These are phyloP conservation scores for Drosophila planitibia DNA, from an alignment of 2,888 invertebrate species.

Conservation along the genomic window DNA sequence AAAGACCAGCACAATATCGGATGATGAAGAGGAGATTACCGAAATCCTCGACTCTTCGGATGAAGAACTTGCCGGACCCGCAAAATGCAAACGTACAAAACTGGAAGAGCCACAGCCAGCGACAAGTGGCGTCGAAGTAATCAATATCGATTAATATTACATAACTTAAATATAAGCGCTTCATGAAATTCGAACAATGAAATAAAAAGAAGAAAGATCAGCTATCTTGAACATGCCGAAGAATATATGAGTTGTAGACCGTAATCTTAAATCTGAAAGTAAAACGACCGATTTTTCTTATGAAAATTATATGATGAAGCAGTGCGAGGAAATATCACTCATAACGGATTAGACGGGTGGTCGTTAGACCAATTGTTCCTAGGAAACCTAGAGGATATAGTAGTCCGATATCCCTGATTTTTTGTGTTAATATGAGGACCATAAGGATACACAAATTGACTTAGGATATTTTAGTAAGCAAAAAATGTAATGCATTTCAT, in stretches of 20 bases:
- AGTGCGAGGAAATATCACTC: background rate
- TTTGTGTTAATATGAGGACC: background rate
- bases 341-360: background rate
- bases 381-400: background rate
- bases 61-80: conserved; percentile 61
- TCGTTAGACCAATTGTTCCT: background rate
- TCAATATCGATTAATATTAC: conserved; percentile 71
- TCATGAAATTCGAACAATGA: conserved; percentile 16
- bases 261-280: background rate
- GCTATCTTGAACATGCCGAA: background rate
- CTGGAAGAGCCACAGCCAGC: conserved; percentile 29
- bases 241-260: background rate
- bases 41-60: conserved; percentile 81
- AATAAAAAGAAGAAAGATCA: conserved; percentile 11
- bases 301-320: background rate
- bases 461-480: background rate
- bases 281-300: background rate
- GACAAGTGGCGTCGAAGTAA: conserved; percentile 54
- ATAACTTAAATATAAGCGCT: background rate
- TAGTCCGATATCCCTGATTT: background rate
- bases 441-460: background rate
- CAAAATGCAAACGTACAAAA: conserved; percentile 66
- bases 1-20: conserved; percentile 60
- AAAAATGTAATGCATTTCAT: too few relatives aligned
- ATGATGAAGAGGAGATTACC: conserved; percentile 61